Evolutionary conservation across 2,888 invertebrate genomes (phyloP).

Genomic region (Lamellibrachia satsuma): DNA sequence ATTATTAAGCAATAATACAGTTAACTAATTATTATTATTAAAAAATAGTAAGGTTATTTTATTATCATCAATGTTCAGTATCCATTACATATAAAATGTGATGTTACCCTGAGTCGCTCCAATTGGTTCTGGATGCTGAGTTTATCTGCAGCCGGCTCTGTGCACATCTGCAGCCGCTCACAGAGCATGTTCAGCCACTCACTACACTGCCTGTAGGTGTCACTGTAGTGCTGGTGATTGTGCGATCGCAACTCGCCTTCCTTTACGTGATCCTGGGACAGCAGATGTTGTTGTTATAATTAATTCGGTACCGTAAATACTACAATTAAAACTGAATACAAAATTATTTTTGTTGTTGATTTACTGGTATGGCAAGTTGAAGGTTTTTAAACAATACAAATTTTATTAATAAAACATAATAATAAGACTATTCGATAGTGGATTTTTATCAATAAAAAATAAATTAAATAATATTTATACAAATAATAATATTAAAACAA

Average conservation of each 20-base stretch:
- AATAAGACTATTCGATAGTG: no score
- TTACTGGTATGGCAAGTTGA: no score
- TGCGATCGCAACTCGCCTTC: conserved; percentile 54
- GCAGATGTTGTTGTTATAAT: neutral
- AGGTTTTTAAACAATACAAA: no score
- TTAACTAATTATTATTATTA: no score
- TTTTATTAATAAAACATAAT: no score
- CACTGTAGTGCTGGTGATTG: conserved; percentile 58
- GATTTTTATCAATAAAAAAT: no score
- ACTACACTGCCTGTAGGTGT: conserved; percentile 75
- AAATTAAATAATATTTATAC: no score
- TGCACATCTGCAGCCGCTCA: conserved; percentile 82
- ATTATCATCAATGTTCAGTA: no score
- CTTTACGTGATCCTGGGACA: conserved; percentile 48
- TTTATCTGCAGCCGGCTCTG: conserved; percentile 78
- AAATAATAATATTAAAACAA: no score
- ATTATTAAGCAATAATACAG: neutral
- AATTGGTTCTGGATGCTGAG: conserved; percentile 72
- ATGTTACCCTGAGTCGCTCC: conserved; percentile 61
- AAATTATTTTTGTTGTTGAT: neutral
- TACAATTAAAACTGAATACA: neutral
- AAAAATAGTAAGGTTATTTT: no score
- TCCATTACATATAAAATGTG: no score
- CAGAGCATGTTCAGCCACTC: conserved; percentile 86
- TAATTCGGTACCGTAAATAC: neutral